phyloP scores from a whole-genome alignment of 2,113 vertebrate species.

The Brachyhypopomus occidentalis region DNA sequence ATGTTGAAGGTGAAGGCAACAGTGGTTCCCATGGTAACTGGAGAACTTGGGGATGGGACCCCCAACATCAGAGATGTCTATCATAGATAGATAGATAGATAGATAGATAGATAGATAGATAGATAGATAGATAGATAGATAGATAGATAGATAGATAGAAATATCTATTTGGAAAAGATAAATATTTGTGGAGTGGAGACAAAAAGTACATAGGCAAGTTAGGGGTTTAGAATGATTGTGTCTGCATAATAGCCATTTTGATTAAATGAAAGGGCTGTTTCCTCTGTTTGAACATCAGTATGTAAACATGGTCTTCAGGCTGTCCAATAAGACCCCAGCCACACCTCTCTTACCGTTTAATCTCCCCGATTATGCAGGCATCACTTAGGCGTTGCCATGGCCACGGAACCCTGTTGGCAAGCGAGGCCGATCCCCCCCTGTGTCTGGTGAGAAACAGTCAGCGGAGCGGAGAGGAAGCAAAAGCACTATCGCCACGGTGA shows the following conservation, averaged over 20 bases:
- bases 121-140: no score
- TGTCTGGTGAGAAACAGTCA: constrained; percentile 39
- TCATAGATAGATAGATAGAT: no score
- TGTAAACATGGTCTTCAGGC: constrained; percentile 43
- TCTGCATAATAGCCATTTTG: constrained; percentile 27
- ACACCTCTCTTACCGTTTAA: constrained; percentile 52
- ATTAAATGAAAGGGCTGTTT: constrained; percentile 7
- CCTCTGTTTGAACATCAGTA: constrained; percentile 38
- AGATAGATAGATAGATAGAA: no score
- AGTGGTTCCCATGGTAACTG: no score
- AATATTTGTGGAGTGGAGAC: no score
- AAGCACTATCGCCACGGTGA: constrained; percentile 2
- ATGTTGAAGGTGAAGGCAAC: no score
- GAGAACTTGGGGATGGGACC: no score
- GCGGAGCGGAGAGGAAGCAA: constrained; percentile 21
- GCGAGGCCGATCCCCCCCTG: constrained; percentile 39
- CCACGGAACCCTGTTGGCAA: constrained; percentile 55
- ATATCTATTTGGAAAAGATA: no score
- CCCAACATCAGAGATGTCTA: no score
- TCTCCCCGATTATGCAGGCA: constrained; percentile 62
- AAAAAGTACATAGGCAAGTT: no score
- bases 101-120: no score
- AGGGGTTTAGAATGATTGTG: constrained; percentile 8
- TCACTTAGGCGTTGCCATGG: constrained; percentile 60
- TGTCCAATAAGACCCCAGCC: constrained; percentile 41